Evolutionary conservation across 2,113 vertebrate species (phyloP).

Genomic region (Canis aureus): DNA sequence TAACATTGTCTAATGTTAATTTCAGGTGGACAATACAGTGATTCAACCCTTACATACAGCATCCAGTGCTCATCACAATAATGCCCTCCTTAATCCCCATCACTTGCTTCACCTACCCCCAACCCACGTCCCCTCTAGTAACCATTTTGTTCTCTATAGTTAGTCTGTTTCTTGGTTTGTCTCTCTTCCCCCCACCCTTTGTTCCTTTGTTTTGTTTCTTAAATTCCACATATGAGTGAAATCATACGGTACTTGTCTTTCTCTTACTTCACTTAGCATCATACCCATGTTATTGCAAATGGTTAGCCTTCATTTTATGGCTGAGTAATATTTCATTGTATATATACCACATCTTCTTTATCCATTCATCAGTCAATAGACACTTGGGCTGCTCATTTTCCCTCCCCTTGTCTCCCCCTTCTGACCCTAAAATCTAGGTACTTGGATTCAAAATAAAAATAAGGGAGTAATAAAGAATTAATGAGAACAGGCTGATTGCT

Average conservation of each 20-base stretch:
- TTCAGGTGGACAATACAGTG: not conserved
- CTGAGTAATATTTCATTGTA: not conserved
- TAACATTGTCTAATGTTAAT: not conserved
- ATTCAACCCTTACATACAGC: not conserved
- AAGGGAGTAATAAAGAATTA: constrained; percentile 5
- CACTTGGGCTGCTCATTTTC: not conserved
- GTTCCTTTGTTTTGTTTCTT: not conserved
- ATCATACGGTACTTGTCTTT: not conserved
- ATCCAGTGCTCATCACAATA: not conserved
- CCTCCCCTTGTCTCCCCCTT: not conserved
- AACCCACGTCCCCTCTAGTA: not conserved
- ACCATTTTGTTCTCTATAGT: not conserved
- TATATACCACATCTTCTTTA: not conserved
- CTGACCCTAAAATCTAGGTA: not conserved
- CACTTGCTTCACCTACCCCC: not conserved
- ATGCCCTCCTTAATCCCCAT: not conserved
- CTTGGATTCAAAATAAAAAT: constrained; percentile 41
- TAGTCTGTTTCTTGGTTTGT: not conserved
- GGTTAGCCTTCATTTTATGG: not conserved
- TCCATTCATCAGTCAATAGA: not conserved
- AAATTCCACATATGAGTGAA: not conserved
- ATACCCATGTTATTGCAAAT: not conserved
- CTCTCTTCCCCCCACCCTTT: not conserved
- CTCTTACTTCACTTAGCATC: not conserved
- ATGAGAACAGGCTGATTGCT: not conserved